Evolutionary conservation across 2,797 vertebrate species (phyloP), one percentile per base, ranked within the genome.

Genomic region (Enteromius unitaeniatus): DNA sequence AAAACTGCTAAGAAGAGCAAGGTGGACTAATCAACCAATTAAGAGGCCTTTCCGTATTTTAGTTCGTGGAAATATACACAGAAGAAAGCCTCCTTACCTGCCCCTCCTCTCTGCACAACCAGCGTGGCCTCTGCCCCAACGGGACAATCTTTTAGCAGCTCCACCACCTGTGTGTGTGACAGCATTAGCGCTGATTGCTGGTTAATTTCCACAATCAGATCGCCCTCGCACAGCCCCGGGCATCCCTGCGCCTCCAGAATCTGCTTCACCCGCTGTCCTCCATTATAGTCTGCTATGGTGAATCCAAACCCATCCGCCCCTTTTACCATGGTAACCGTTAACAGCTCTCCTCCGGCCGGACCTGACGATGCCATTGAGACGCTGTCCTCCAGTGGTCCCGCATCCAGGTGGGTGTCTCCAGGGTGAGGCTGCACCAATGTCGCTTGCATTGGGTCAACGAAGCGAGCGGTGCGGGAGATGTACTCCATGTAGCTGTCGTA

Each of bases 401-500:
- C 92, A 79, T 99, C 97, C 81, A 97, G 90, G 92, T 98, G 97
- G 90, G 96, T 96, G 91, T 99, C 97, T 42, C 96, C 96, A n/a
- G 97, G 96, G 91, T 98, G 96, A 92, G 94, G 95, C 88, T 96
- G 95, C 83, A 94, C 89, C 64, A 96, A 95, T 15, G 91, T 86
- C 65, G 88, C 90, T 34, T 84, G 94, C 92, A 96, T 96, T 92
- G 94, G 92, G 74, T 96, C 95, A 91, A 97, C 94, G 65, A 96
- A 97, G 86, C 97, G 97, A 70, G 97, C 96, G 78, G 97, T 97
- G 93, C 97, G 97, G 91, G 97, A 97, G 85, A 98, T 95, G 91
- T 98, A 99, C 93, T 99, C 98, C 95, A 99, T 95, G 94, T 99
- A 99, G 78, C 95, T 97, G 93, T 99, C 97, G 91, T 99, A 99